Base-by-base conservation (phyloP, 2,888 invertebrate species). In the Tipula helvola region DNA sequence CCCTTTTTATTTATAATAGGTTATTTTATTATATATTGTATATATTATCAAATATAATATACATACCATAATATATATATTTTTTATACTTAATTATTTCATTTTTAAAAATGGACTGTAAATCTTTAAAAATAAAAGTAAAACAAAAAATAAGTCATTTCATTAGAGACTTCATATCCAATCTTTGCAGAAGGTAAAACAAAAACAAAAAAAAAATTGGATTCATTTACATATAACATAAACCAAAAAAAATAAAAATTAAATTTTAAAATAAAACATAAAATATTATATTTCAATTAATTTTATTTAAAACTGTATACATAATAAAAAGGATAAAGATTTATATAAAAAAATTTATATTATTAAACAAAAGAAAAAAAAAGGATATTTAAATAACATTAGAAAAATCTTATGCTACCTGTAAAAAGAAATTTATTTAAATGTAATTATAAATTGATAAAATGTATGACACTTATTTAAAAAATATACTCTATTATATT, bases 31-130 rank as follows among this genome's bases (percentile, higher is more conserved):
- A 71, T 28, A 71, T n/a, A n/a, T n/a, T n/a, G n/a, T n/a, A n/a
- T n/a, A n/a, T n/a, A n/a, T n/a, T n/a, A n/a, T 57, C 18, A 28
- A 28, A 71, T 28, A 71, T 71, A 71, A 52, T 16, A 57, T 57
- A 57, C 57, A 57, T 57, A 28, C 28, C 28, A 28, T 28, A 28
- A 28, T 28, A 28, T 28, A 57, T 57, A 71, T 71, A 71, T 71
- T 71, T 71, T 71, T 71, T 71, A 71, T 71, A 71, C 71, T 71
- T 71, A 71, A 71, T 71, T 71, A 71, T 71, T 71, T 71, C 71
- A 71, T 71, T 71, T 71, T 18, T 2, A 71, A 71, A 71, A 71
- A 71, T 71, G 71, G 71, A 71, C 71, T 71, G 71, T 28, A 71
- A 71, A 71, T 28, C n/a, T 16, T 44, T 28, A 71, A 71, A 71